Conservation (phyloP, 2,113 vertebrate species). For the Chaetura pelagica region DNA sequence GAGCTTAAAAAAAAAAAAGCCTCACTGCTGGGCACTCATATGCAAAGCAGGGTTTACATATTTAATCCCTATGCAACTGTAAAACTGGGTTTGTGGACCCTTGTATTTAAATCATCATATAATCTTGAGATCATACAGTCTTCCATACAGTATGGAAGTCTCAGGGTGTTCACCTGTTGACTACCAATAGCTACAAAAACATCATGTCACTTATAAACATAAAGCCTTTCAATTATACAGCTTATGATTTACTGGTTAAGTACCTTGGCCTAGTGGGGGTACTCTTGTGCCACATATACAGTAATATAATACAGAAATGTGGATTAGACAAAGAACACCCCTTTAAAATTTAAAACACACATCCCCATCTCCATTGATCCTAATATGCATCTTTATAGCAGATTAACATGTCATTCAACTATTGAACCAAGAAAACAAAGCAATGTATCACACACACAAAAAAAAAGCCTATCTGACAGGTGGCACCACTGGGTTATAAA, state of each 20-base stretch:
- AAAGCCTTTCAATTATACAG: neutral
- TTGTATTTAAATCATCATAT: neutral
- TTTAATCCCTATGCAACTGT: neutral
- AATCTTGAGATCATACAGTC: neutral
- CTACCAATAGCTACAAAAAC: neutral
- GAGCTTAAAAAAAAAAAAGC: too few species aligned
- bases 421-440: neutral
- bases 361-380: neutral
- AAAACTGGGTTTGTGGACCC: neutral
- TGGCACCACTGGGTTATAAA: neutral
- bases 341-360: constrained; percentile 9
- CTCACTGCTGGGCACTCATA: neutral
- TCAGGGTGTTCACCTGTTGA: neutral
- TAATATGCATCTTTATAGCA: constrained; percentile 14
- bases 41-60: neutral
- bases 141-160: neutral
- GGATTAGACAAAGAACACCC: neutral
- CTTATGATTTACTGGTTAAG: neutral
- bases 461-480: neutral
- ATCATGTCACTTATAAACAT: neutral
- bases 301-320: neutral
- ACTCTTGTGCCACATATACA: neutral
- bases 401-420: neutral
- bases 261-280: neutral
- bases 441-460: neutral